These are phyloP conservation scores for Protonibea diacanthus DNA, from an alignment of 2,797 vertebrate genomes.

Conservation along the genomic window DNA sequence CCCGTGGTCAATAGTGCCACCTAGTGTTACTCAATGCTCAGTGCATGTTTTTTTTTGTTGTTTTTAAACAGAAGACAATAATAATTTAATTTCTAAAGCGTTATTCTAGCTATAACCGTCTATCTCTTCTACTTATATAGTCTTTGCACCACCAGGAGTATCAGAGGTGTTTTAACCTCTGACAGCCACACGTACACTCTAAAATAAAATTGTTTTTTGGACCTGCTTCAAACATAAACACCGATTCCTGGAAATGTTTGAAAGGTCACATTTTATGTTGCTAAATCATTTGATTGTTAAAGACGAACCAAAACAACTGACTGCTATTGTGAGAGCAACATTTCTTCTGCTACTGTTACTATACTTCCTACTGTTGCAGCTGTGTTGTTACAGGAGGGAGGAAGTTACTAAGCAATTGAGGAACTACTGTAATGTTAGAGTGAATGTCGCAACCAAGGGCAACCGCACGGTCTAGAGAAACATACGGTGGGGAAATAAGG, in stretches of 20 bases:
- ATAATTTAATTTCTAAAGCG: neutral
- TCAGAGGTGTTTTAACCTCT: neutral
- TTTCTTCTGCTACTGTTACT: neutral
- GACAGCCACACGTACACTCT: neutral
- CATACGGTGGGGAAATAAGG: neutral
- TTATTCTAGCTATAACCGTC: neutral
- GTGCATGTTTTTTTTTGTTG: constrained; percentile 8
- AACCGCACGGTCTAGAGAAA: neutral
- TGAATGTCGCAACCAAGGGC: constrained; percentile 22
- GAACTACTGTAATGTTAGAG: constrained; percentile 28
- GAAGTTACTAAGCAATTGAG: constrained; percentile 47
- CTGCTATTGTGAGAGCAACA: neutral
- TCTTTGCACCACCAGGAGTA: neutral
- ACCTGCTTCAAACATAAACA: neutral
- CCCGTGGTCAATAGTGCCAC: constrained; percentile 54
- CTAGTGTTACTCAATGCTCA: constrained; percentile 53
- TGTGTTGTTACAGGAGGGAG: constrained; percentile 10
- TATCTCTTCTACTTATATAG: neutral
- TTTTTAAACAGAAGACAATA: too few relatives aligned
- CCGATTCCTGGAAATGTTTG: neutral
- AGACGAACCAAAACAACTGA: neutral
- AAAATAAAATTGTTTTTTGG: neutral
- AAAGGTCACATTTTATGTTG: neutral
- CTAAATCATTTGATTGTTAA: neutral
- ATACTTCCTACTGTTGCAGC: neutral